Percentiles rank a stretch among this genome's conserved stretches.
Evolutionary conservation across 1,140 invertebrate species (phyloP).

Genomic region (Lysiphlebus fabarum): DNA sequence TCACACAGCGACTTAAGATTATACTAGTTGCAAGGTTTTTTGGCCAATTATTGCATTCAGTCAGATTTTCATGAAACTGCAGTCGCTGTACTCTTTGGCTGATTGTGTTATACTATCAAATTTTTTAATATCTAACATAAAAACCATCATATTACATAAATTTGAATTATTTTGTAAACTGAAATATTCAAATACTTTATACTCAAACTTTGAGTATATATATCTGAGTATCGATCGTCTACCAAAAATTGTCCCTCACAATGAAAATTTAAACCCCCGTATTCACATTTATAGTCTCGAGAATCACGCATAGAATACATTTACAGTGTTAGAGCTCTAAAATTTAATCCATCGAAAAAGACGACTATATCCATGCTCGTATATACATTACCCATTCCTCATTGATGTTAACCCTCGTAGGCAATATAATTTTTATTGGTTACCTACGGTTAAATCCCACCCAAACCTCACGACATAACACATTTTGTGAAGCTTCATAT

Average conservation of each 20-base stretch:
- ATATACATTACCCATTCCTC: background rate
- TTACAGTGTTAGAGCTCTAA: slow-evolving; percentile 7
- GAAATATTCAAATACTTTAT: too few species aligned
- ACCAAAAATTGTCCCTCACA: background rate
- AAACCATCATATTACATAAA: too few species aligned
- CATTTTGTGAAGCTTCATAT: background rate
- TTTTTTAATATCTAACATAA: too few species aligned
- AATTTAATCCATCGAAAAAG: slow-evolving; percentile 5
- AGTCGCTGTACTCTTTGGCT: too few species aligned
- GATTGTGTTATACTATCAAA: too few species aligned
- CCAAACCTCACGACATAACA: background rate
- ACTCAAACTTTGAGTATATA: too few species aligned
- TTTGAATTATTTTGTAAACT: too few species aligned
- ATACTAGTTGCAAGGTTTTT: too few species aligned
- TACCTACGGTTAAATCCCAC: slow-evolving; percentile 9
- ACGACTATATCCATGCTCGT: background rate
- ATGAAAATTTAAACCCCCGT: background rate
- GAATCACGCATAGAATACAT: slow-evolving; percentile 15
- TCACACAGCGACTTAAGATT: too few species aligned
- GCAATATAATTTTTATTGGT: slow-evolving; percentile 18
- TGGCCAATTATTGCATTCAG: too few species aligned
- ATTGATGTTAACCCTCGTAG: slow-evolving; percentile 4
- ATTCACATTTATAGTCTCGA: slow-evolving; percentile 8
- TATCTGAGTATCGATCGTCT: background rate
- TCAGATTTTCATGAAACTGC: too few species aligned